Evolutionary conservation across 1,140 invertebrate genomes (phyloP).

Genomic region (Tetragonula clypearis): DNA sequence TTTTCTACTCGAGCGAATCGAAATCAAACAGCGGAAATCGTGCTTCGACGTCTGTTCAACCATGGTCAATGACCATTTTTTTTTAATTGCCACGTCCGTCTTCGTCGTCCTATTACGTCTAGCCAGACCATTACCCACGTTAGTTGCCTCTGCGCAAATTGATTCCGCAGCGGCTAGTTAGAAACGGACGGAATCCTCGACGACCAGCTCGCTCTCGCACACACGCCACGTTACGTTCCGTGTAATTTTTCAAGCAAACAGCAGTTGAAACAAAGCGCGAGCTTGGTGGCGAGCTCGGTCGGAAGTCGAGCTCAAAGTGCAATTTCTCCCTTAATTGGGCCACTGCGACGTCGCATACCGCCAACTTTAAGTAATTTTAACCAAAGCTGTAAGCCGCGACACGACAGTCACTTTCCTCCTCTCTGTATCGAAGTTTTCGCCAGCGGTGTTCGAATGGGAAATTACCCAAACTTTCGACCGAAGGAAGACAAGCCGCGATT

Average conservation of each 20-base stretch:
- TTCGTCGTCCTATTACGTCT: neutral
- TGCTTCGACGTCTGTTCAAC: neutral
- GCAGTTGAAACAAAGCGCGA: neutral
- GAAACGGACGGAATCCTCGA: neutral
- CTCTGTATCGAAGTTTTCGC: neutral
- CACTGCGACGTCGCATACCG: neutral
- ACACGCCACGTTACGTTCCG: neutral
- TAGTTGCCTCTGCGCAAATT: neutral
- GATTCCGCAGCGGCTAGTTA: neutral
- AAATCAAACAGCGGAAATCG: slow-evolving; percentile 19
- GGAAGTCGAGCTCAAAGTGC: slow-evolving; percentile 5
- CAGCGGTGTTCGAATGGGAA: neutral
- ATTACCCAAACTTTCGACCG: neutral
- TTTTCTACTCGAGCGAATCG: slow-evolving; percentile 25
- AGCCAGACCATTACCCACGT: neutral
- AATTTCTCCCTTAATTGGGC: slow-evolving; percentile 20
- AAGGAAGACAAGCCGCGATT: no score
- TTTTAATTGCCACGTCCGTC: slow-evolving; percentile 17
- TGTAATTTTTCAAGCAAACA: slow-evolving; percentile 4
- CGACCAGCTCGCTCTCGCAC: neutral
- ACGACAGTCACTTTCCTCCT: slow-evolving; percentile 14
- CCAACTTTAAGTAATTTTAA: slow-evolving; percentile 33
- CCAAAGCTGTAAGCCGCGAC: neutral
- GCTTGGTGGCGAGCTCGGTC: neutral
- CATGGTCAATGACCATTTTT: neutral